Evolutionary conservation across 2,113 vertebrate genomes (phyloP).

Genomic region (Sinocyclocheilus grahami): DNA sequence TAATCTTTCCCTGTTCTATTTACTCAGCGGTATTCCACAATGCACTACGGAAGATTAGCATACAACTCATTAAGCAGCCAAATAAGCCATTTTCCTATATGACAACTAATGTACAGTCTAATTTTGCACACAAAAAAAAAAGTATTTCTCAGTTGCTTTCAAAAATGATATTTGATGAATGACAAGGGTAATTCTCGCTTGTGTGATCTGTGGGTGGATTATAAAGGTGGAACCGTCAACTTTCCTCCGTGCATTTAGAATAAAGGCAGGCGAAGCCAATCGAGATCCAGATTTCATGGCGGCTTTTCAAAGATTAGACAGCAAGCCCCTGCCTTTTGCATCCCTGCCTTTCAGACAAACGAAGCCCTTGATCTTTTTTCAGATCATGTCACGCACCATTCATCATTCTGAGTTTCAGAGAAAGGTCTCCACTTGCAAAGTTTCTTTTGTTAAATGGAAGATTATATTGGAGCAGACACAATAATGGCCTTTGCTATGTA

Average conservation of each 20-base stretch:
- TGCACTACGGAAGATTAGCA: slow-evolving; percentile 23
- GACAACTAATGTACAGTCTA: not conserved
- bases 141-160: slow-evolving; percentile 1
- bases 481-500: slow-evolving; percentile 23
- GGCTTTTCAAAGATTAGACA: slow-evolving; percentile 67
- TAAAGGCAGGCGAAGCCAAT: slow-evolving; percentile 57
- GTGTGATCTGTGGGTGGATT: slow-evolving; percentile 66
- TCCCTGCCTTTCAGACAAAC: slow-evolving; percentile 19
- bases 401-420: slow-evolving; percentile 37
- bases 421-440: slow-evolving; percentile 24
- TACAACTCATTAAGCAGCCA: slow-evolving; percentile 47
- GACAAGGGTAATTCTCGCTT: slow-evolving; percentile 50
- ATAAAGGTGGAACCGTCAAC: slow-evolving; percentile 50
- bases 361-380: slow-evolving; percentile 36
- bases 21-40: slow-evolving; percentile 35
- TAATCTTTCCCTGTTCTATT: slow-evolving; percentile 45
- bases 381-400: slow-evolving; percentile 47
- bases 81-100: slow-evolving; percentile 16
- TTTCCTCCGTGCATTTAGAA: slow-evolving; percentile 63
- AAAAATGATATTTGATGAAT: slow-evolving; percentile 41
- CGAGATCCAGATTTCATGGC: slow-evolving; percentile 67
- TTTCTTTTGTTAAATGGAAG: slow-evolving; percentile 31
- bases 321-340: slow-evolving; percentile 41
- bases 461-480: slow-evolving; percentile 23
- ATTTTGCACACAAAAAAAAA: not conserved